These are phyloP conservation scores for Leptinotarsa lineolata DNA, from an alignment of 1,140 invertebrate species.

Conservation along the genomic window DNA sequence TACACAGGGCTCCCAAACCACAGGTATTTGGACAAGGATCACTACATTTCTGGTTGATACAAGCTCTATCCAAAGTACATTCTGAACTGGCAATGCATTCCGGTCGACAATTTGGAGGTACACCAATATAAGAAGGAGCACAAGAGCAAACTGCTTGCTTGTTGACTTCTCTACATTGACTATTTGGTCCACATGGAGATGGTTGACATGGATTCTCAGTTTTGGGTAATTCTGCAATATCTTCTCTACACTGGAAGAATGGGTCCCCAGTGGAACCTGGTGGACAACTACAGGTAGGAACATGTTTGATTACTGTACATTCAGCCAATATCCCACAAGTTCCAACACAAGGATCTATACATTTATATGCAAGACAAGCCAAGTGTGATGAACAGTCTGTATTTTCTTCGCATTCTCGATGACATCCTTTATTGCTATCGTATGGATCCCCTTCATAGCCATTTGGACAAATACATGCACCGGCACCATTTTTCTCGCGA, in stretches of 20 bases:
- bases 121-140: conserved; percentile 63
- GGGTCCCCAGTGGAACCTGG: conserved; percentile 77
- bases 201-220: conserved; percentile 64
- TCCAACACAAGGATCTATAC: conserved; percentile 75
- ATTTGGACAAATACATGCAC: conserved; percentile 74
- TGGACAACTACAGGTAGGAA: conserved; percentile 76
- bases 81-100: conserved; percentile 68
- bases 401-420: conserved; percentile 76
- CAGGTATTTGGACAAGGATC: conserved; percentile 69
- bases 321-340: conserved; percentile 74
- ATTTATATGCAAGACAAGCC: conserved; percentile 75
- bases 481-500: conserved; percentile 73
- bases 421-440: conserved; percentile 65
- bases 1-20: conserved; percentile 65
- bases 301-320: conserved; percentile 74
- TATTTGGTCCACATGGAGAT: conserved; percentile 70
- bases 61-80: conserved; percentile 65
- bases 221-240: conserved; percentile 53
- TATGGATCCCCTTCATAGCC: conserved; percentile 81
- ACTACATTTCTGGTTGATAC: conserved; percentile 65
- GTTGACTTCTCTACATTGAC: conserved; percentile 64
- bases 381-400: conserved; percentile 72
- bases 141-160: conserved; percentile 68
- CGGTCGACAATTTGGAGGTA: conserved; percentile 65
- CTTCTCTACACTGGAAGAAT: conserved; percentile 73